Evolutionary conservation across 2,888 invertebrate genomes (phyloP).

Genomic region (Hetaerina titia): DNA sequence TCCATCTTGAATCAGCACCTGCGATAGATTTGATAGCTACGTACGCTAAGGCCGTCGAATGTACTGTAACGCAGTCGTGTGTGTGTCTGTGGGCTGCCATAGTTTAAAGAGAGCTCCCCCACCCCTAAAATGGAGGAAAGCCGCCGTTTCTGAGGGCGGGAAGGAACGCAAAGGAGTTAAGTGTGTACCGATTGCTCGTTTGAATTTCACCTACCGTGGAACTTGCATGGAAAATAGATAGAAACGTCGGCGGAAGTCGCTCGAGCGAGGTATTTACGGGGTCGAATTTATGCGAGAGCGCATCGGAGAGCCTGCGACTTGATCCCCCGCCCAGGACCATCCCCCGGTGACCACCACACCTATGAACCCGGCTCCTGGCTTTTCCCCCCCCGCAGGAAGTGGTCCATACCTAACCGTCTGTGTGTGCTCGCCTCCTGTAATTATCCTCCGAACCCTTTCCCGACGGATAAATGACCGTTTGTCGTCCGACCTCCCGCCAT

Average conservation of each 20-base stretch:
- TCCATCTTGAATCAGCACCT: too few relatives aligned
- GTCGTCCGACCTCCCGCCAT: neutral
- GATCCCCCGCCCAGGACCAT: neutral
- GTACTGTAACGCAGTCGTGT: neutral
- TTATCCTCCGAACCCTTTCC: neutral
- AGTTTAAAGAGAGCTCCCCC: neutral
- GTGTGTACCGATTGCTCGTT: neutral
- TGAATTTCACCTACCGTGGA: neutral
- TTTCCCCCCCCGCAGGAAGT: neutral
- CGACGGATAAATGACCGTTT: slow-evolving; percentile 22
- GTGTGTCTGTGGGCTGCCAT: neutral
- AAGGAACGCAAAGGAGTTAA: neutral
- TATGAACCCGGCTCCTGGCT: too few relatives aligned
- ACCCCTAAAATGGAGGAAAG: neutral
- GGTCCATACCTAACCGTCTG: neutral
- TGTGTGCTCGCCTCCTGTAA: neutral
- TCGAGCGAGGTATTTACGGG: neutral
- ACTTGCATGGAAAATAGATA: neutral
- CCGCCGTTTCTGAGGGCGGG: neutral
- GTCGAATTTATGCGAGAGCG: neutral
- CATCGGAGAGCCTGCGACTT: neutral
- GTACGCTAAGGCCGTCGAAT: too few relatives aligned
- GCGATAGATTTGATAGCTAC: too few relatives aligned
- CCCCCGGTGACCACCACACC: neutral
- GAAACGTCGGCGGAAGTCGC: neutral